Base-by-base conservation (phyloP, 2,888 invertebrate species). In the Pinctada fucata region DNA sequence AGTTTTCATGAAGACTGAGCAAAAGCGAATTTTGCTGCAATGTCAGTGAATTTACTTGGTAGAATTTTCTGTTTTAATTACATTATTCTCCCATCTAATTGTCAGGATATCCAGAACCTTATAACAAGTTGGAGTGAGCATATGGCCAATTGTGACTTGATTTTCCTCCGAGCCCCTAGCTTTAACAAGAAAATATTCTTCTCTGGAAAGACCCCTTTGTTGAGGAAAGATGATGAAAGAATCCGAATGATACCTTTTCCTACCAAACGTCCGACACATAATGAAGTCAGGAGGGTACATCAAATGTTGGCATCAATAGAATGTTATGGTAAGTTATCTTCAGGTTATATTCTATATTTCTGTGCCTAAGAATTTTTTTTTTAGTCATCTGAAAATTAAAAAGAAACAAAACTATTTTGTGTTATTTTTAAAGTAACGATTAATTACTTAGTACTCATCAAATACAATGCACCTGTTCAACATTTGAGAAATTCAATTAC, bases 261-360 rank as follows among this genome's bases (percentile, higher is more conserved):
- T 0, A 97, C 97, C 0, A 94, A 95, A 85, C 94, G 96, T 85
- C 96, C 97, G 0, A 96, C 96, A 0, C 96, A 95, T 87, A 95
- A 95, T 74, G 97, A 97, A 93, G 95, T 96, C 1, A 94, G 95
- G 89, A 93, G 97, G 81, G 95, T 96, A 0, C 95, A 96, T 85
- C 94, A 94, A 73, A 93, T 95, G 69, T 93, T 97, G 5, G 94
- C 95, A 8, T 88, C 89, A 4, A 85, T 90, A 45, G 89, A 89
- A 81, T 89, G 87, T 78, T 90, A 89, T 85, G 90, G 90, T 90
- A 81, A 80, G 82, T n/a, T 31, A 4, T 8, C 31, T 52, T 71
- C 31, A 31, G 31, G 31, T 31, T 31, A 31, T 31, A 31, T 31
- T 31, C 31, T 31, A 31, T 31, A 31, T 31, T 31, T 31, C 31